These are phyloP conservation scores for Parascotia fuliginaria DNA, from an alignment of 2,888 invertebrate species.

Conservation along the genomic window DNA sequence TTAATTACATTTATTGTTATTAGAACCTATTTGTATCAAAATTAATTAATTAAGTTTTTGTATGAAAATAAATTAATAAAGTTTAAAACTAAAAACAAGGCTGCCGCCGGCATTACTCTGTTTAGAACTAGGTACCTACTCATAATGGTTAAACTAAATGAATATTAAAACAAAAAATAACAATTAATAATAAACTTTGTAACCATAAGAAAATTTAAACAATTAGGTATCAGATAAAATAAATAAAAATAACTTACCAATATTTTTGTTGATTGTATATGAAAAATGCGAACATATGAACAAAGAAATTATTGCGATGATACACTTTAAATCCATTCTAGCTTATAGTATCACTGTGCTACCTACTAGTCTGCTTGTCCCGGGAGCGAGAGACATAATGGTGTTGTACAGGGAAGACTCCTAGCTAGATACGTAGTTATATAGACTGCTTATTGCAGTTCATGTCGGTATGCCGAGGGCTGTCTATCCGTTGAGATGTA, in stretches of 20 bases:
- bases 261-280: constrained; percentile 49
- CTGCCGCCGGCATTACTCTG: no score
- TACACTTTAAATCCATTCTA: constrained; percentile 55
- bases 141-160: no score
- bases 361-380: constrained; percentile 18
- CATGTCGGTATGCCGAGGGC: constrained; percentile 36
- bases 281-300: constrained; percentile 61
- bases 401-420: constrained; percentile 19
- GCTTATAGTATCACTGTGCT: neutral
- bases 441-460: constrained; percentile 35
- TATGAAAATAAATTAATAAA: no score
- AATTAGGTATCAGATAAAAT: neutral
- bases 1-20: no score
- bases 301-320: constrained; percentile 52
- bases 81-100: no score
- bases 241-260: constrained; percentile 53
- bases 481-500: constrained; percentile 28
- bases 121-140: no score
- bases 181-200: no score
- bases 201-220: neutral
- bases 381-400: constrained; percentile 46
- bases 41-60: no score
- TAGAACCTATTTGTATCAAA: no score
- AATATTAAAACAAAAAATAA: no score
- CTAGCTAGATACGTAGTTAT: constrained; percentile 19